Percentiles rank a stretch among this genome's conserved stretches.
Evolutionary conservation across 2,888 invertebrate species (phyloP).

Genomic region (Pegoplata infirma): DNA sequence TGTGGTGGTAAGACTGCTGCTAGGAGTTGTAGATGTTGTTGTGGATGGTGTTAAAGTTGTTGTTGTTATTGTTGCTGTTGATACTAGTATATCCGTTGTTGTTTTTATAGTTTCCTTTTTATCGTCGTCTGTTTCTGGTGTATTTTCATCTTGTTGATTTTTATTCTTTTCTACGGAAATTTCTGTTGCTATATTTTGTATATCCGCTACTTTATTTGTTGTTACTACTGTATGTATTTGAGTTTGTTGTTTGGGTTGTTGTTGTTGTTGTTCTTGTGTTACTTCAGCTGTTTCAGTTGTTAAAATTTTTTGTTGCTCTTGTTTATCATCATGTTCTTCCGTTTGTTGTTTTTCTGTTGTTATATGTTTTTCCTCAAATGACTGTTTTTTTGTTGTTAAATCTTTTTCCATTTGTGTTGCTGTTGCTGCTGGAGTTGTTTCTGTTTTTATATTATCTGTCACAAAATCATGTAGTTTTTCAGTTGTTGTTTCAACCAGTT

Average conservation of each 20-base stretch:
- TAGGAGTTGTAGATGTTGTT: neutral
- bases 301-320: slow-evolving; percentile 23
- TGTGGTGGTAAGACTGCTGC: slow-evolving; percentile 21
- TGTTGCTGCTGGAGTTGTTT: slow-evolving; percentile 46
- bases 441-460: slow-evolving; percentile 35
- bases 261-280: slow-evolving; percentile 21
- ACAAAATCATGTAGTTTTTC: slow-evolving; percentile 47
- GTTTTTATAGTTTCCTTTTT: slow-evolving; percentile 45
- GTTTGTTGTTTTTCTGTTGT: neutral
- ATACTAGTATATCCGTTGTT: slow-evolving; percentile 44
- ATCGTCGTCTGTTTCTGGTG: neutral
- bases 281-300: slow-evolving; percentile 28
- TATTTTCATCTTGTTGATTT: slow-evolving; percentile 4
- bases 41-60: slow-evolving; percentile 6
- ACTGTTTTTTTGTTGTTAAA: neutral
- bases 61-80: neutral
- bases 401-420: slow-evolving; percentile 29
- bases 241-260: slow-evolving; percentile 16
- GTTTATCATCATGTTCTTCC: slow-evolving; percentile 11
- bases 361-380: neutral
- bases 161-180: slow-evolving; percentile 16
- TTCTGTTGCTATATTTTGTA: slow-evolving; percentile 36
- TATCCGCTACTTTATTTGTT: too few relatives aligned
- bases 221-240: too few relatives aligned
- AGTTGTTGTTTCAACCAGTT: slow-evolving; percentile 38